phyloP scores from a whole-genome alignment of 2,113 vertebrate genomes.

The Vimba vimba region DNA sequence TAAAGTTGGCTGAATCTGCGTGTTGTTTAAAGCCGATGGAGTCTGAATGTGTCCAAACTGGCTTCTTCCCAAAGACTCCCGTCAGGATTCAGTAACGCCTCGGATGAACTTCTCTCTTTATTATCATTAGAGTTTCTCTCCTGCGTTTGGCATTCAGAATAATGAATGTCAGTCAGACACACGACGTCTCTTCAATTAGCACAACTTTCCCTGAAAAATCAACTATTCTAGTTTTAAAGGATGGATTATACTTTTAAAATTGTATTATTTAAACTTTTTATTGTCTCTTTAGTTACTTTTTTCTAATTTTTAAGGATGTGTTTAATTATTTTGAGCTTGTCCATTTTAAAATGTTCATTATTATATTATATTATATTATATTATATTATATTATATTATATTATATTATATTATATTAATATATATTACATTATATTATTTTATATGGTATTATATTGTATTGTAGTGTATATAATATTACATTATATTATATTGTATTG shows the following conservation, averaged over 20 bases:
- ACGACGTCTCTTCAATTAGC: no score
- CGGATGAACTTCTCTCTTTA: neutral
- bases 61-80: conserved; percentile 15
- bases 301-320: neutral
- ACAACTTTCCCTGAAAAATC: neutral
- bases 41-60: neutral
- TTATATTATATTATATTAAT: no score
- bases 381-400: no score
- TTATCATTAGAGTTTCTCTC: conserved; percentile 14
- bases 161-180: neutral
- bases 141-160: conserved; percentile 6
- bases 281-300: neutral
- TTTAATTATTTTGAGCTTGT: neutral
- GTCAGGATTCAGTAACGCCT: conserved; percentile 14
- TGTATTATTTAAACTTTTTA: neutral
- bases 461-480: no score
- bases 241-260: neutral
- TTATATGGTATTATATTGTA: no score
- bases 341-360: neutral
- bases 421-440: no score
- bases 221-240: neutral
- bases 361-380: no score
- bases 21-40: neutral
- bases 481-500: no score
- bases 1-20: neutral